phyloP scores from a whole-genome alignment of 2,113 vertebrate species.

The Trachemys scripta region DNA sequence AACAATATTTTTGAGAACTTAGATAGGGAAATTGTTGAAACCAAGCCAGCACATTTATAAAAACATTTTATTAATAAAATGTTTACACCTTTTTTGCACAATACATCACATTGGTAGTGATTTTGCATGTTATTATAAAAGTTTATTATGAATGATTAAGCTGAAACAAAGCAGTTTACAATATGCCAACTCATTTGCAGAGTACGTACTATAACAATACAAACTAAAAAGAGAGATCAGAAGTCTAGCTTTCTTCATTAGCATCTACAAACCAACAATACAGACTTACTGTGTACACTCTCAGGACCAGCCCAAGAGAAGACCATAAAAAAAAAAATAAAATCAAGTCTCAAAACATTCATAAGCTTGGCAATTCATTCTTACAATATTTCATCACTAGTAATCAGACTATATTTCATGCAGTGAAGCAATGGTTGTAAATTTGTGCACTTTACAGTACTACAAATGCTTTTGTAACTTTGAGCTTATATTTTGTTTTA shows the following conservation, averaged over 20 bases:
- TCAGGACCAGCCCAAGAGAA: slow-evolving; percentile 93
- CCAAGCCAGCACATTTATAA: slow-evolving; percentile 66
- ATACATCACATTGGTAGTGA: slow-evolving; percentile 77
- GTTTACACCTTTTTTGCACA: slow-evolving; percentile 87
- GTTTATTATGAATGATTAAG: slow-evolving; percentile 68
- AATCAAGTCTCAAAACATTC: slow-evolving; percentile 72
- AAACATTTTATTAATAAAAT: slow-evolving; percentile 90
- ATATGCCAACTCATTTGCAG: slow-evolving; percentile 68
- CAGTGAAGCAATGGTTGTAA: slow-evolving; percentile 57
- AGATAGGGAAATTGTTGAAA: slow-evolving; percentile 23
- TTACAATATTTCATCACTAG: slow-evolving; percentile 55
- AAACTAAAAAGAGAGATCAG: slow-evolving; percentile 61
- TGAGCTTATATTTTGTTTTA: slow-evolving; percentile 45
- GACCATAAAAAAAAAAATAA: slow-evolving; percentile 66
- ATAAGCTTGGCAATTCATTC: slow-evolving; percentile 69
- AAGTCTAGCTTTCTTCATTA: slow-evolving; percentile 70
- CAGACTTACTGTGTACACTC: slow-evolving; percentile 82
- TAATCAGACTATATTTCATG: slow-evolving; percentile 61
- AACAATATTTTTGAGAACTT: neutral
- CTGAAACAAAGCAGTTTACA: slow-evolving; percentile 70
- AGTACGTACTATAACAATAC: slow-evolving; percentile 60
- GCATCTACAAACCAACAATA: slow-evolving; percentile 82
- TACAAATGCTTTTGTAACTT: slow-evolving; percentile 57
- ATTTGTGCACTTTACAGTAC: slow-evolving; percentile 62
- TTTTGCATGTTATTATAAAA: slow-evolving; percentile 76